Evolutionary conservation across 2,888 invertebrate species (phyloP).

Genomic region (Campoletis raptor): DNA sequence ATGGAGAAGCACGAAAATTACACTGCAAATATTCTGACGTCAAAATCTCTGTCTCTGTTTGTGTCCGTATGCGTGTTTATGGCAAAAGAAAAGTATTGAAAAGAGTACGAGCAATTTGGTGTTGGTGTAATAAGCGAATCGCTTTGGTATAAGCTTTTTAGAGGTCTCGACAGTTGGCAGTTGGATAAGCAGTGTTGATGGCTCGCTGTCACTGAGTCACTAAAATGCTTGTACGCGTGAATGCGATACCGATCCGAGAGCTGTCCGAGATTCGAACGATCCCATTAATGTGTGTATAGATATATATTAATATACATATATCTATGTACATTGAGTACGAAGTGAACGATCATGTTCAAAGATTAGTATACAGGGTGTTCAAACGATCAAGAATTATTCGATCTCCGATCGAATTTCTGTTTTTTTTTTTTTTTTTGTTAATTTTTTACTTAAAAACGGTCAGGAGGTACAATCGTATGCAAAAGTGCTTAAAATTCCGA

Average conservation of each 20-base stretch:
- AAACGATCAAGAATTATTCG: background rate
- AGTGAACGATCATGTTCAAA: background rate
- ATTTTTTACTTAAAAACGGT: no score
- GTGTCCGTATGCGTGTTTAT: background rate
- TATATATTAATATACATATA: background rate
- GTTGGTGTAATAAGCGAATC: conserved; percentile 34
- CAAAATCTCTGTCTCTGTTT: background rate
- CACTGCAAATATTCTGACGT: conserved; percentile 12
- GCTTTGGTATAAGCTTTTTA: conserved; percentile 28
- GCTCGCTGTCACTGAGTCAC: conserved; percentile 63
- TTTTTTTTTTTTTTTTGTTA: background rate
- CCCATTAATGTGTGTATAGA: conserved; percentile 39
- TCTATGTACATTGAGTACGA: background rate
- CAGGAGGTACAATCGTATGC: no score
- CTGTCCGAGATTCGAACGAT: conserved; percentile 64
- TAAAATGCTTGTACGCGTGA: conserved; percentile 60
- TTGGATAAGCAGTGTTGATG: conserved; percentile 58
- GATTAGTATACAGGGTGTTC: background rate
- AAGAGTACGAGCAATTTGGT: conserved; percentile 28
- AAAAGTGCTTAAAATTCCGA: no score
- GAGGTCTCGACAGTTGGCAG: conserved; percentile 55
- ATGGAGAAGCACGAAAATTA: background rate
- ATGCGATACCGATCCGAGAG: conserved; percentile 51
- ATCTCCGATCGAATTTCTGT: background rate
- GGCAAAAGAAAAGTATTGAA: background rate